phyloP scores from a whole-genome alignment of 1,140 invertebrate species.

The Neomicropteryx cornuta region DNA sequence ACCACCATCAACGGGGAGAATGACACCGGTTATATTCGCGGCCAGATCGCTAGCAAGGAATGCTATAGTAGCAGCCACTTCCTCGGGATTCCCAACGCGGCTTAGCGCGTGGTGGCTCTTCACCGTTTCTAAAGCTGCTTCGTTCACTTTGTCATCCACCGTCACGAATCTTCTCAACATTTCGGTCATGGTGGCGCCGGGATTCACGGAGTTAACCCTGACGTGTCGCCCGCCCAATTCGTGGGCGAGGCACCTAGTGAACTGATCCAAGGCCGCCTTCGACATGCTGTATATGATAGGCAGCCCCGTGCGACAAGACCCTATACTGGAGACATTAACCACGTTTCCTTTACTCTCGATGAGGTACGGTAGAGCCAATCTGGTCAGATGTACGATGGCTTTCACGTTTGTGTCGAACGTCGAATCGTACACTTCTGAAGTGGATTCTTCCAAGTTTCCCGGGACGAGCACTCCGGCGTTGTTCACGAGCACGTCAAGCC shows the following conservation, averaged over 20 bases:
- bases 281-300: constrained; percentile 59
- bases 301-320: constrained; percentile 44
- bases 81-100: constrained; percentile 47
- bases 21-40: constrained; percentile 59
- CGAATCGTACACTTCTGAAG: constrained; percentile 52
- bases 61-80: constrained; percentile 58
- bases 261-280: constrained; percentile 64
- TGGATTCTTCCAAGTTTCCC: too few relatives aligned
- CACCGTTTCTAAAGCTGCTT: constrained; percentile 48
- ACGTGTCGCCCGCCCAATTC: constrained; percentile 51
- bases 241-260: constrained; percentile 51
- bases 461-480: constrained; percentile 57
- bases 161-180: constrained; percentile 53
- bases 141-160: constrained; percentile 47
- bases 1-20: constrained; percentile 63
- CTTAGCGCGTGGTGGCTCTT: constrained; percentile 62
- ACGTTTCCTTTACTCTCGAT: constrained; percentile 55
- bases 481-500: constrained; percentile 53
- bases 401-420: constrained; percentile 57
- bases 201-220: constrained; percentile 59
- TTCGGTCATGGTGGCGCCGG: constrained; percentile 53
- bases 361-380: constrained; percentile 58
- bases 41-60: constrained; percentile 60
- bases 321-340: constrained; percentile 72
- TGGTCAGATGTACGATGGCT: constrained; percentile 59